Conservation (phyloP, 2,888 invertebrate genomes). For the Drosophila limbata region DNA sequence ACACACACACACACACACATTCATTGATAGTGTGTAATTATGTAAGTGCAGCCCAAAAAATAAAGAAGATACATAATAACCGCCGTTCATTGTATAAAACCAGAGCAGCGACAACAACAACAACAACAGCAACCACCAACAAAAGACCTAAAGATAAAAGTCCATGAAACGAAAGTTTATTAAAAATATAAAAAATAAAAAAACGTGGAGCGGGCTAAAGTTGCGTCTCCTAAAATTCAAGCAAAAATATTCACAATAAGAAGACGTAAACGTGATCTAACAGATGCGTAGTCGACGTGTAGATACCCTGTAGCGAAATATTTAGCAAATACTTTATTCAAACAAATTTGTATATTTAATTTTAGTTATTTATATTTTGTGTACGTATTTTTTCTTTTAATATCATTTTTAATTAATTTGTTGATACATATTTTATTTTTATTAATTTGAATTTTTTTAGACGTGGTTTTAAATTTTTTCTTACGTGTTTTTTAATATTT, state of each 20-base stretch:
- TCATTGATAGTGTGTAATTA: constrained; percentile 44
- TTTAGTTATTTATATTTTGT: not conserved
- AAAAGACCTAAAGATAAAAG: constrained; percentile 22
- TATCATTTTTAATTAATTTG: too few relatives aligned
- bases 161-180: constrained; percentile 47
- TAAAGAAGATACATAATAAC: constrained; percentile 27
- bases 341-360: not conserved
- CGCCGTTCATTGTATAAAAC: constrained; percentile 15
- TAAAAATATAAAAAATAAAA: not conserved
- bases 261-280: not conserved
- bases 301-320: not conserved
- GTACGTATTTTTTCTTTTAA: not conserved
- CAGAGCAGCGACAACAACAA: constrained; percentile 28
- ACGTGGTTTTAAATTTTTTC: too few relatives aligned
- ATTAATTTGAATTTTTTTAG: too few relatives aligned
- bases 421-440: too few relatives aligned
- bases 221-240: constrained; percentile 11
- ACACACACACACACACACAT: constrained; percentile 11
- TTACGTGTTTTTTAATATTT: too few relatives aligned
- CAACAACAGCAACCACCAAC: not conserved
- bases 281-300: not conserved
- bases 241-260: constrained; percentile 9
- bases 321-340: not conserved
- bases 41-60: constrained; percentile 47
- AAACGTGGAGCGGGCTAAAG: constrained; percentile 19